phyloP scores from a whole-genome alignment of 2,797 vertebrate species.

The Syndactyla subalaris region DNA sequence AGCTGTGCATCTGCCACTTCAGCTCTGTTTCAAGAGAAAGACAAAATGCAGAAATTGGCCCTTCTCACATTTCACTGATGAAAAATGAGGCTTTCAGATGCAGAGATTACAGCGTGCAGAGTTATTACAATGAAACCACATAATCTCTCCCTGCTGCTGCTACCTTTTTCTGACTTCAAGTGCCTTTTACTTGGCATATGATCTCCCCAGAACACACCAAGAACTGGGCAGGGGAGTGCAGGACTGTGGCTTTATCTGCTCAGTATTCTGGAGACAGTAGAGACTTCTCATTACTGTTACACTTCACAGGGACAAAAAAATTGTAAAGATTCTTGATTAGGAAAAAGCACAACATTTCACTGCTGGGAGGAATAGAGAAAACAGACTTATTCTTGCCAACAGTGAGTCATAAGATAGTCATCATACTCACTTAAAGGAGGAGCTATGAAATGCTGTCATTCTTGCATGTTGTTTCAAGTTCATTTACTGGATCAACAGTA shows the following conservation, averaged over 20 bases:
- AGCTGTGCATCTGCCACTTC: background rate
- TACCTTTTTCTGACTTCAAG: background rate
- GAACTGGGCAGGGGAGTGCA: background rate
- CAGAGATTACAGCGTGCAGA: background rate
- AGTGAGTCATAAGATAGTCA: constrained; percentile 39
- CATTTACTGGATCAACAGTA: background rate
- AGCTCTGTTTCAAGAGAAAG: constrained; percentile 17
- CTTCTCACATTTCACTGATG: constrained; percentile 21
- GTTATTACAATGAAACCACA: background rate
- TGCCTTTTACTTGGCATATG: background rate
- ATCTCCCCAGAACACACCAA: background rate
- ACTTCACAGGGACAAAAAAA: background rate
- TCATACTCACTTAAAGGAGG: background rate
- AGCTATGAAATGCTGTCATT: constrained; percentile 19
- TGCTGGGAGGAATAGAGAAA: background rate
- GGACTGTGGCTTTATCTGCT: background rate
- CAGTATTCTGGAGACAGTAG: background rate
- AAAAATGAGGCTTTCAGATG: background rate
- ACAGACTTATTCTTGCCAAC: background rate
- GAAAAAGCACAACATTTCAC: background rate
- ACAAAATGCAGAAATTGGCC: background rate
- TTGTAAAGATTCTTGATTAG: background rate
- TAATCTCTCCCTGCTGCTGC: background rate
- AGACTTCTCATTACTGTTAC: background rate
- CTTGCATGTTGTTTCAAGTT: constrained; percentile 42